Evolutionary conservation across 2,797 vertebrate species (phyloP).

Genomic region (Ptychobarbus kaznakovi): DNA sequence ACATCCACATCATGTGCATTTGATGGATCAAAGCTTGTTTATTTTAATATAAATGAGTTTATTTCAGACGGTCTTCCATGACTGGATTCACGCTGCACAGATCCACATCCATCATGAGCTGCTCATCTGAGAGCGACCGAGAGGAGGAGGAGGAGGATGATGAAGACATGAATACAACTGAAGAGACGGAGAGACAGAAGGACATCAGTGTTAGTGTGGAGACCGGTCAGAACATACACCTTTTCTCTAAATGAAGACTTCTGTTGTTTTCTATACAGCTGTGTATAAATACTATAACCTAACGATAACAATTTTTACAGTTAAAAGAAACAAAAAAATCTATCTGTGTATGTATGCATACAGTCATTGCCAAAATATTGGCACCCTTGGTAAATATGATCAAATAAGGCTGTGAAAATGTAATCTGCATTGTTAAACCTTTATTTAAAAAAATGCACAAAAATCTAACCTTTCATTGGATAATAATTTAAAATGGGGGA

Average conservation of each 20-base stretch:
- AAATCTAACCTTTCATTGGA: no score
- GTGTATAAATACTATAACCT: background rate
- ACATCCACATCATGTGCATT: background rate
- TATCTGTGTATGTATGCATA: no score
- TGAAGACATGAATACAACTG: constrained; percentile 71
- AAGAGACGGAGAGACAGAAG: constrained; percentile 66
- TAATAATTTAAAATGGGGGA: no score
- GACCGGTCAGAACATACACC: constrained; percentile 70
- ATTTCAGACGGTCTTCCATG: constrained; percentile 26
- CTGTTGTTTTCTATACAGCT: background rate
- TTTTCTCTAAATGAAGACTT: constrained; percentile 45
- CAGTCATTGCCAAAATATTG: no score
- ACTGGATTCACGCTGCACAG: constrained; percentile 74
- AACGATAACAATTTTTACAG: background rate
- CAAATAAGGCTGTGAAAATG: no score
- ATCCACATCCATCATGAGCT: constrained; percentile 72
- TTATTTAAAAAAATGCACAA: no score
- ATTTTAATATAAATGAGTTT: background rate
- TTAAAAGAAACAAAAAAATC: no score
- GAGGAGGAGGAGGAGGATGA: constrained; percentile 83
- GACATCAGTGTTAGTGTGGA: constrained; percentile 73
- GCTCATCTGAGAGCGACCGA: constrained; percentile 89
- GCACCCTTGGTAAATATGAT: no score
- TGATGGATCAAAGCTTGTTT: background rate
- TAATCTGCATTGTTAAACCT: no score